A percentile compares a stretch with the other conserved stretches of the same genome.
Conservation (phyloP, 2,113 vertebrate species). For the Astur gentilis region DNA sequence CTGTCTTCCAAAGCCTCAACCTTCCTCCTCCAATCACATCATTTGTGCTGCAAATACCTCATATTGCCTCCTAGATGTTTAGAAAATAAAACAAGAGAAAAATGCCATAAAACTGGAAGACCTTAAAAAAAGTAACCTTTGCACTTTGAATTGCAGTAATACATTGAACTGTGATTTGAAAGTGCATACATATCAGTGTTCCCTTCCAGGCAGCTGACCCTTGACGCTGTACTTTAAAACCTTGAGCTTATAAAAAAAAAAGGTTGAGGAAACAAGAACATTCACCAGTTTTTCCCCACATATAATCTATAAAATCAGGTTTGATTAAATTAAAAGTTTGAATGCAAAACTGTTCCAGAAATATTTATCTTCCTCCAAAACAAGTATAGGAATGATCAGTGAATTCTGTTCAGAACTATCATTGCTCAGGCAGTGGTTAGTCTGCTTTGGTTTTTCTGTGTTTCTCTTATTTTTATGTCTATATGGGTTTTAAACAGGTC, state of each 20-base stretch:
- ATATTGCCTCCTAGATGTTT: not conserved
- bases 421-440: not conserved
- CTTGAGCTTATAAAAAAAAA: not conserved
- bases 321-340: not conserved
- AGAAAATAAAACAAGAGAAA: not conserved
- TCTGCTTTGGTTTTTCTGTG: not conserved
- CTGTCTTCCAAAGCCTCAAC: not conserved
- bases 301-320: not conserved
- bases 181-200: not conserved
- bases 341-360: not conserved
- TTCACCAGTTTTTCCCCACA: not conserved
- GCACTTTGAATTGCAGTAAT: not conserved
- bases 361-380: not conserved
- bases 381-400: not conserved
- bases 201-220: not conserved
- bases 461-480: not conserved
- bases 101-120: not conserved
- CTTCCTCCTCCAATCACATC: not conserved
- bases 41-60: not conserved
- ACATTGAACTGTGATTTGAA: not conserved
- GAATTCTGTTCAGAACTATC: not conserved
- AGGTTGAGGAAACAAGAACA: not conserved
- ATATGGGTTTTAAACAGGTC: not conserved
- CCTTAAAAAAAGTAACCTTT: not conserved
- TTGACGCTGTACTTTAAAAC: not conserved